Evolutionary conservation across 2,888 invertebrate species (phyloP).

Genomic region (Macaria notata): DNA sequence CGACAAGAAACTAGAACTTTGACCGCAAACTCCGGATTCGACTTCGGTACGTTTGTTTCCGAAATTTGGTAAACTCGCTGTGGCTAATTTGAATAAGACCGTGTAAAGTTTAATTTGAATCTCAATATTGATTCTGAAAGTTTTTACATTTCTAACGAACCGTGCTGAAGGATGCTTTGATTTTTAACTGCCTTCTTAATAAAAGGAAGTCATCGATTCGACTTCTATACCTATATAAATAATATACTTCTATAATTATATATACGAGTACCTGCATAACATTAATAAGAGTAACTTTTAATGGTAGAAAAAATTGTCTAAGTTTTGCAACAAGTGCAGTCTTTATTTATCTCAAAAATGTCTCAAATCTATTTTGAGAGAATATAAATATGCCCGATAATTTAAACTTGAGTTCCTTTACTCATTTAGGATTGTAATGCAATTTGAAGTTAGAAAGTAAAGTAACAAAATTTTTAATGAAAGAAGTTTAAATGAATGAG

Average conservation of each 20-base stretch:
- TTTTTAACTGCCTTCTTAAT: too few relatives aligned
- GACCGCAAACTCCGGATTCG: slow-evolving; percentile 44
- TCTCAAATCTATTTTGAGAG: too few relatives aligned
- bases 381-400: too few relatives aligned
- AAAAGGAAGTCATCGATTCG: too few relatives aligned
- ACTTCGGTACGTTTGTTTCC: slow-evolving; percentile 39
- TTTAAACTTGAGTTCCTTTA: too few relatives aligned
- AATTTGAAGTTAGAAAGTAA: slow-evolving; percentile 27
- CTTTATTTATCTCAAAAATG: too few relatives aligned
- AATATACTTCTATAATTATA: too few relatives aligned
- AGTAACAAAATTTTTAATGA: slow-evolving; percentile 12
- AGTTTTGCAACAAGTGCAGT: too few relatives aligned
- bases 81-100: slow-evolving; percentile 56
- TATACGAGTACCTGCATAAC: too few relatives aligned
- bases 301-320: too few relatives aligned
- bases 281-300: too few relatives aligned
- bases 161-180: slow-evolving; percentile 41
- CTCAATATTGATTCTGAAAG: slow-evolving; percentile 63
- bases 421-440: slow-evolving; percentile 31
- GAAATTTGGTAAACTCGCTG: slow-evolving; percentile 49
- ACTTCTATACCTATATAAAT: too few relatives aligned
- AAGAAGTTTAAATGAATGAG: slow-evolving; percentile 14
- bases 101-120: slow-evolving; percentile 61
- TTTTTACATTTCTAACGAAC: slow-evolving; percentile 71
- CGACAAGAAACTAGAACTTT: slow-evolving; percentile 44